A percentile compares a stretch with the other conserved stretches of the same genome.
These are phyloP conservation scores for Morbakka virulenta DNA, from an alignment of 30 jellyfish, hydroid and myxozoan species.

Conservation along the genomic window DNA sequence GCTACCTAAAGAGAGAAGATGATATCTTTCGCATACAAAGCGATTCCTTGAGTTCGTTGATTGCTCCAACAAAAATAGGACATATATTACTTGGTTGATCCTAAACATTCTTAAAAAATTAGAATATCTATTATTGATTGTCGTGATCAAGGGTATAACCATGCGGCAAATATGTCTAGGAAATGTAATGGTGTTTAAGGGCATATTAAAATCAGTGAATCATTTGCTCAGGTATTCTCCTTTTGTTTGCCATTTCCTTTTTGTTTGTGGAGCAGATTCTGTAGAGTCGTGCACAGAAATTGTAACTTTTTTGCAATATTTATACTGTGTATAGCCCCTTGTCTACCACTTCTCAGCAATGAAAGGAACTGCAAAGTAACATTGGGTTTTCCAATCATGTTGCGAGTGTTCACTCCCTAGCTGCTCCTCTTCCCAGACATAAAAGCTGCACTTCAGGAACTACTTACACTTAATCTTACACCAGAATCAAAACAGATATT, in stretches of 20 bases:
- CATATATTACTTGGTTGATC: not conserved
- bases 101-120: not conserved
- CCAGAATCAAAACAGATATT: not conserved
- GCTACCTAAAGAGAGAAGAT: not conserved
- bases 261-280: constrained; percentile 8
- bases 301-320: constrained; percentile 4
- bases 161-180: constrained; percentile 24
- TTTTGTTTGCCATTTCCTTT: not conserved
- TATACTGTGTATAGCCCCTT: not conserved
- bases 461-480: not conserved
- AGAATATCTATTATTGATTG: not conserved
- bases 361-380: not conserved
- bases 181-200: not conserved
- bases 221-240: not conserved
- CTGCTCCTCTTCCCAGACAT: not conserved
- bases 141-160: constrained; percentile 20
- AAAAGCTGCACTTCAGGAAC: not conserved
- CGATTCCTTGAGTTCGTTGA: not conserved
- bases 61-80: not conserved
- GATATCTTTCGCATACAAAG: not conserved
- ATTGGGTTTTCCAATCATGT: not conserved
- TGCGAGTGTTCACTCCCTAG: not conserved
- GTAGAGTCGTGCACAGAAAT: not conserved
- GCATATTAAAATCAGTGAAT: not conserved
- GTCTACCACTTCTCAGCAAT: not conserved